Conservation (phyloP, 2,113 vertebrate species). For the Syngnathus scovelli region DNA sequence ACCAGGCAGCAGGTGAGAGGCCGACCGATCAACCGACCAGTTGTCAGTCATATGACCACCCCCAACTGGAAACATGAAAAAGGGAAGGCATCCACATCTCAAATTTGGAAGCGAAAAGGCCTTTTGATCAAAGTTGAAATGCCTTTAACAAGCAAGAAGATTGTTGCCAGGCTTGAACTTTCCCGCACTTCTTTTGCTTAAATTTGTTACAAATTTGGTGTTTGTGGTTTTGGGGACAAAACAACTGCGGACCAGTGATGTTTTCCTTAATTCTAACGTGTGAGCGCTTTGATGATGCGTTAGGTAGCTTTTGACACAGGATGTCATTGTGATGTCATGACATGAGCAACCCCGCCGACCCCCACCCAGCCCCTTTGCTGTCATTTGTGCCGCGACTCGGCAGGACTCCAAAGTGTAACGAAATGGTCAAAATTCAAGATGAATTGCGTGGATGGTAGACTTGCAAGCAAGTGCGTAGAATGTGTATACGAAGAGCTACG, state of each 20-base stretch:
- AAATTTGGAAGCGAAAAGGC: no score
- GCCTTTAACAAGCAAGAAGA: background rate
- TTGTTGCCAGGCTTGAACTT: background rate
- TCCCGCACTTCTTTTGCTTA: background rate
- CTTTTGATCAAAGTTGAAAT: background rate
- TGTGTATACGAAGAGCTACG: conserved; percentile 20
- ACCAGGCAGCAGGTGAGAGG: no score
- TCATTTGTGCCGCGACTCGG: background rate
- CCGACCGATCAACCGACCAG: no score
- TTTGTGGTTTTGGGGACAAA: background rate
- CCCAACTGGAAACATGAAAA: no score
- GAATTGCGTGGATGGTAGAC: conserved; percentile 7
- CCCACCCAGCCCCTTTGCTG: background rate
- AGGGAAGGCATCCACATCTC: no score
- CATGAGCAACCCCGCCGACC: background rate
- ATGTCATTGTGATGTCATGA: conserved; percentile 2
- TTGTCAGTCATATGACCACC: no score
- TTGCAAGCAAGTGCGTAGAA: conserved; percentile 2
- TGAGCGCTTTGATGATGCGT: conserved; percentile 1
- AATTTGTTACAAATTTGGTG: background rate
- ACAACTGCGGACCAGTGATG: conserved; percentile 1
- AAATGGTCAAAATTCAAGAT: conserved; percentile 11
- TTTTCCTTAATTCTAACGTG: background rate
- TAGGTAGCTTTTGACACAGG: conserved; percentile 4
- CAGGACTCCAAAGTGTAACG: background rate